Conservation (phyloP, 2,888 invertebrate species). For the Steinernema carpocapsae region DNA sequence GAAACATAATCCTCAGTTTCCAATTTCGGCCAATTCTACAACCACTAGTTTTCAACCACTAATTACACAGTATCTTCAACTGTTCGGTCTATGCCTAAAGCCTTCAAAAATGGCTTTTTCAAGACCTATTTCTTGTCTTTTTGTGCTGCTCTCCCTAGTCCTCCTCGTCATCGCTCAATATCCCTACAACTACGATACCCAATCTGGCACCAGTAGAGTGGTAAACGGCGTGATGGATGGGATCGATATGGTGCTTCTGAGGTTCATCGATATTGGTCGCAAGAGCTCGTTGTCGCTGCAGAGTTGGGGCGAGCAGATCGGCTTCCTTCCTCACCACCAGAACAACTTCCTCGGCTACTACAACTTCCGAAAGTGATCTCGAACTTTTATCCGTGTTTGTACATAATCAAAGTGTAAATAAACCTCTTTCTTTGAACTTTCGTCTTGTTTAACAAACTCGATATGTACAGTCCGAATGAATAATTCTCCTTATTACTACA, state of each 20-base stretch:
- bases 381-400: background rate
- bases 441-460: no score
- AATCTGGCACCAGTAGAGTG: background rate
- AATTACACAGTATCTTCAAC: no score
- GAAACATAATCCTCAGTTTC: background rate
- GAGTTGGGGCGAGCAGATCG: conserved; percentile 27
- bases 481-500: no score
- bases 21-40: background rate
- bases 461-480: no score
- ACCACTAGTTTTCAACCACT: background rate
- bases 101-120: background rate
- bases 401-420: background rate
- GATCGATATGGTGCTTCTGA: conserved; percentile 13
- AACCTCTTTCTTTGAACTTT: no score
- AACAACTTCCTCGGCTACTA: background rate
- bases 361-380: background rate
- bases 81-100: background rate
- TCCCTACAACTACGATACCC: background rate
- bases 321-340: background rate
- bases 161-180: background rate
- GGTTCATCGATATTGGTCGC: conserved; percentile 7
- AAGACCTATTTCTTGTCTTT: background rate
- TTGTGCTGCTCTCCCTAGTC: background rate
- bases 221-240: conserved; percentile 25
- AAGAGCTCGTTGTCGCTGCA: conserved; percentile 5